phyloP scores from a whole-genome alignment of 1,140 invertebrate species.

The Aradophagus sp. region DNA sequence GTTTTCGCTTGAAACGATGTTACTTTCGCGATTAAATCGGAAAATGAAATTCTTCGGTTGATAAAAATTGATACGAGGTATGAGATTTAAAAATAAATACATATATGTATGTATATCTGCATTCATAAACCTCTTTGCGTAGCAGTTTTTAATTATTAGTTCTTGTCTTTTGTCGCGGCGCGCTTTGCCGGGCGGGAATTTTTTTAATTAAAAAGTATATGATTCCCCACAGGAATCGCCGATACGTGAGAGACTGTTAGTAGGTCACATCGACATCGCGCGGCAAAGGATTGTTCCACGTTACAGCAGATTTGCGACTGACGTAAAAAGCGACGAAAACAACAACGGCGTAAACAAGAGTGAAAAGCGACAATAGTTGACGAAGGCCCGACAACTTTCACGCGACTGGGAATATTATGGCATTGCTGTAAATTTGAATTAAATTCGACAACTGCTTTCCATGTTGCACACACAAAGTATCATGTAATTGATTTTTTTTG shows the following conservation, averaged over 20 bases:
- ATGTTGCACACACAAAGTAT: too few species aligned
- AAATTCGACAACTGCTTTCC: too few species aligned
- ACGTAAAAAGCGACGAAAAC: constrained; percentile 12
- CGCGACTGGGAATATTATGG: neutral
- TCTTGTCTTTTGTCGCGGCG: constrained; percentile 25
- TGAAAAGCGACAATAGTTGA: constrained; percentile 6
- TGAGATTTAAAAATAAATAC: too few species aligned
- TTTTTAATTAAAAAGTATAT: constrained; percentile 50
- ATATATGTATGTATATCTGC: too few species aligned
- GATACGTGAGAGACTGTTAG: constrained; percentile 29
- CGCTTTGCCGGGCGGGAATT: constrained; percentile 22
- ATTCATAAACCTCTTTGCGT: too few species aligned
- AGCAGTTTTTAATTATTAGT: constrained; percentile 35
- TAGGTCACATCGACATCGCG: constrained; percentile 33
- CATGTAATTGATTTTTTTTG: too few species aligned
- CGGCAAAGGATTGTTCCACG: constrained; percentile 10
- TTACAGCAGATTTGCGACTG: neutral
- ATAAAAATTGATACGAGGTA: too few species aligned
- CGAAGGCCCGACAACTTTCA: neutral
- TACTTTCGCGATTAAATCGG: neutral
- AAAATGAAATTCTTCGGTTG: constrained; percentile 23
- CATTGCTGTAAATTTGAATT: neutral
- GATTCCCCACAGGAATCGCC: constrained; percentile 42
- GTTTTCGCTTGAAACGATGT: constrained; percentile 4
- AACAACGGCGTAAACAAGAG: constrained; percentile 10